Conservation (phyloP, 2,113 vertebrate species). For the Gymnobelideus leadbeateri region DNA sequence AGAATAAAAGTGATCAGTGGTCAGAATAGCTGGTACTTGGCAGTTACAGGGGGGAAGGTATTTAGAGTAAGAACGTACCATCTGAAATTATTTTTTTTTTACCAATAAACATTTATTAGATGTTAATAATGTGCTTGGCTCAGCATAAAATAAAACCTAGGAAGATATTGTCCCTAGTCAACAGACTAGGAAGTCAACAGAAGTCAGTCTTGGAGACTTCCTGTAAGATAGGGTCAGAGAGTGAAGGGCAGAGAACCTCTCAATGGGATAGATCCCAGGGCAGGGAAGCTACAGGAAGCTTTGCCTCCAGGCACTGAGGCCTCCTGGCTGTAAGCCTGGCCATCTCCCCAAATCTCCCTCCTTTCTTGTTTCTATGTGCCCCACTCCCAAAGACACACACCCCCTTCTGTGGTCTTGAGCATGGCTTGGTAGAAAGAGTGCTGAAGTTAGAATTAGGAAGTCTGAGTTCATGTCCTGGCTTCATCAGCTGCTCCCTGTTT, state of each 20-base stretch:
- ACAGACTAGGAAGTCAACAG: not conserved
- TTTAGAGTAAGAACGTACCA: constrained; percentile 29
- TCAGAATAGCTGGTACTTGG: constrained; percentile 9
- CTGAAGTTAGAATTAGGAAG: not conserved
- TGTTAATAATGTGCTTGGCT: not conserved
- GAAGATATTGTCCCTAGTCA: not conserved
- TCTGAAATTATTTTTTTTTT: constrained; percentile 17
- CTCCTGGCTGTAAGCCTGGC: not conserved
- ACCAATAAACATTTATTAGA: constrained; percentile 16
- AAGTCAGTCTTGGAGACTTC: not conserved
- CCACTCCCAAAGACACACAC: not conserved
- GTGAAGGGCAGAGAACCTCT: not conserved
- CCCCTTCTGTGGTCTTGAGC: not conserved
- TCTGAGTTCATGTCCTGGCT: not conserved
- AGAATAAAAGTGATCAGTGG: not conserved
- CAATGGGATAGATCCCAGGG: not conserved
- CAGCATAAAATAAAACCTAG: constrained; percentile 25
- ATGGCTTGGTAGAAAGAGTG: not conserved
- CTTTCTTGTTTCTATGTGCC: not conserved
- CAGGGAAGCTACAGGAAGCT: not conserved
- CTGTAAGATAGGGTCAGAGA: not conserved
- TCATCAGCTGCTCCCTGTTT: not conserved
- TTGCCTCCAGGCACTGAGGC: not conserved
- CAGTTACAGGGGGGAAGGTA: constrained; percentile 10
- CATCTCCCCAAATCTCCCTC: not conserved